Percentiles rank a stretch among this genome's conserved stretches.
Conservation (phyloP, 1,140 invertebrate genomes). For the Drosophila malerkotliana region DNA sequence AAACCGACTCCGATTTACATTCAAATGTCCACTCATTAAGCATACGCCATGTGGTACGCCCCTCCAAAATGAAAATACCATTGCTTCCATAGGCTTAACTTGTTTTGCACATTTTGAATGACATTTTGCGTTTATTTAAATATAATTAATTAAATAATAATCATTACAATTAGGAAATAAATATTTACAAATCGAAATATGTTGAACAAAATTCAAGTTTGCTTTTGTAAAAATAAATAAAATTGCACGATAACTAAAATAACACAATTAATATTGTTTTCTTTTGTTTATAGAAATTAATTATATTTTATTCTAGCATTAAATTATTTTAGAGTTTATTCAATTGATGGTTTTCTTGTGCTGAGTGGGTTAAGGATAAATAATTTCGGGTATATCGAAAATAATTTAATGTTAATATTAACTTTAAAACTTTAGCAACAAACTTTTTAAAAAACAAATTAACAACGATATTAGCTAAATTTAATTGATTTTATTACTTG, state of each 20-base stretch:
- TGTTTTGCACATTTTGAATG: constrained; percentile 76
- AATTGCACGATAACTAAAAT: constrained; percentile 78
- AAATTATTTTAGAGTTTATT: constrained; percentile 30
- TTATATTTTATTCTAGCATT: constrained; percentile 27
- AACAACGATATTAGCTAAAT: constrained; percentile 75
- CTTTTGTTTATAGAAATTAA: constrained; percentile 35
- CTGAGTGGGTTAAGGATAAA: constrained; percentile 47
- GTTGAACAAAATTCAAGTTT: constrained; percentile 55
- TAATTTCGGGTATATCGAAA: constrained; percentile 45
- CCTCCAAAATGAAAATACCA: constrained; percentile 8
- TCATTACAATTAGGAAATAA: constrained; percentile 65
- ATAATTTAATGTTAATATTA: constrained; percentile 59
- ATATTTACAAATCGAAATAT: constrained; percentile 77
- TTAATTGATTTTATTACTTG: constrained; percentile 48
- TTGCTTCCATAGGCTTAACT: constrained; percentile 26
- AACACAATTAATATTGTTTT: constrained; percentile 63
- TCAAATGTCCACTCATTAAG: not conserved
- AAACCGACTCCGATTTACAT: constrained; percentile 9
- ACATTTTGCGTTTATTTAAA: constrained; percentile 73
- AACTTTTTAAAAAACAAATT: constrained; percentile 78
- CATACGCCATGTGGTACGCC: constrained; percentile 23
- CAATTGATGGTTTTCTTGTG: constrained; percentile 22
- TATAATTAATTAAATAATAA: constrained; percentile 49
- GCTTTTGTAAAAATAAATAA: constrained; percentile 72
- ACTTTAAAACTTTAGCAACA: constrained; percentile 76